These are phyloP conservation scores for Grapholita molesta DNA, from an alignment of 1,140 invertebrate species.

Conservation along the genomic window DNA sequence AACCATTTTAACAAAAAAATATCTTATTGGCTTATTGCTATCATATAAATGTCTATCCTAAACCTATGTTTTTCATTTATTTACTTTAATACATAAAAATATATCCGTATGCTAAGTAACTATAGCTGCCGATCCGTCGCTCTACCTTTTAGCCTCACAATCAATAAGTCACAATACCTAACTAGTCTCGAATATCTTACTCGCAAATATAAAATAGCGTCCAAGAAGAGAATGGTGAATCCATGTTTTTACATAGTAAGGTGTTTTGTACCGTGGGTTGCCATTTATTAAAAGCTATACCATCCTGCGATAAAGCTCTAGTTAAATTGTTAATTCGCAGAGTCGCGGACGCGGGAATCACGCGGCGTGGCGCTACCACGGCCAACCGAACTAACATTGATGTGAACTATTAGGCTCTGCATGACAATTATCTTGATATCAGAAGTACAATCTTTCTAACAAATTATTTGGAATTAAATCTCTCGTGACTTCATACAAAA, in stretches of 20 bases:
- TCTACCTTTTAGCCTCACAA: slow-evolving; percentile 4
- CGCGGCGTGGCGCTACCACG: not conserved
- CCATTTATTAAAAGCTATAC: not conserved
- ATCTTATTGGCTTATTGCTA: not conserved
- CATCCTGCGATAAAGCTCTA: not conserved
- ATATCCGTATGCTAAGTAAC: not conserved
- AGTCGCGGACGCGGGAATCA: not conserved
- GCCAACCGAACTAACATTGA: not conserved
- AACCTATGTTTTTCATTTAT: not conserved
- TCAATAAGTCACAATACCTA: slow-evolving; percentile 4
- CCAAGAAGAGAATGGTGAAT: not conserved
- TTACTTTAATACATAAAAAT: slow-evolving; percentile 8
- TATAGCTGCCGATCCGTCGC: slow-evolving; percentile 3
- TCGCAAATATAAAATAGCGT: slow-evolving; percentile 12
- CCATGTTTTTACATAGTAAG: slow-evolving; percentile 7
- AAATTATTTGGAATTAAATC: no score
- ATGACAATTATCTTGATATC: no score
- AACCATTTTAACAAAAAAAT: not conserved
- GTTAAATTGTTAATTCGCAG: not conserved
- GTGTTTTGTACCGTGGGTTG: slow-evolving; percentile 7
- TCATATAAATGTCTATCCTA: slow-evolving; percentile 10
- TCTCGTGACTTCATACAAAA: no score
- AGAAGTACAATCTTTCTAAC: no score
- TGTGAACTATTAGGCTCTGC: no score
- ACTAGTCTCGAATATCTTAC: not conserved